Base-by-base conservation (phyloP, 2,797 vertebrate species). In the Danio choprae region DNA sequence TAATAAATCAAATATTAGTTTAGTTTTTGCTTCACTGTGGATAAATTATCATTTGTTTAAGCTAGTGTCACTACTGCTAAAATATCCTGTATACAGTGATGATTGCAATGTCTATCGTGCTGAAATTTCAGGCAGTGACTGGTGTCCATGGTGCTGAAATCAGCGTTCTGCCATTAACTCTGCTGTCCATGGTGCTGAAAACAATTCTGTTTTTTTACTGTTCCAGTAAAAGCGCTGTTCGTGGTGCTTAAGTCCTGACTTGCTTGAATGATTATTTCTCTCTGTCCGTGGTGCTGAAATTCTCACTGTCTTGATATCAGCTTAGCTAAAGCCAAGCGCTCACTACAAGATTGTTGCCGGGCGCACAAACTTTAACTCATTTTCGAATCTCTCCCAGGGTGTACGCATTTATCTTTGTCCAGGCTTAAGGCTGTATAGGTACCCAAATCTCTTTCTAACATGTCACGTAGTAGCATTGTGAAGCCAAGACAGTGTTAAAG, bases 271-370 rank as follows among this genome's bases (percentile, higher is more conserved):
- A 29, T 43, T 12, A 20, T 11, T 65, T 5, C n/a, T n/a, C 1
- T 3, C 79, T 81, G 53, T 81, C 55, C 18, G 4, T 68, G 62
- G 60, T 51, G 51, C 71, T 74, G 62, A 51, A 68, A 13, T 0
- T 8, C 6, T 41, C 40, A 18, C 48, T 53, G 8, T 40, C 48
- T 69, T 40, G 36, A 40, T 40, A 69, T 18, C 6, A 69, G 15
- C 29, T 51, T 69, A 10, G 29, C 29, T 51, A 69, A 12, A 51
- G 29, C 13, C 67, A 69, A 51, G 67, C 3, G 8, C 48, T 16
- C 48, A 40, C 67, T 40, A 16, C 48, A 70, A 40, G 29, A 53
- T 70, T 40, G 29, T 59, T 73, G 5, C 51, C 41, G 13, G 20
- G 40, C 15, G 58, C 41, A 59, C 41, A 73, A n/a, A 29, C 20